These are phyloP conservation scores for Apus apus DNA, from an alignment of 2,113 vertebrate species.

Conservation along the genomic window DNA sequence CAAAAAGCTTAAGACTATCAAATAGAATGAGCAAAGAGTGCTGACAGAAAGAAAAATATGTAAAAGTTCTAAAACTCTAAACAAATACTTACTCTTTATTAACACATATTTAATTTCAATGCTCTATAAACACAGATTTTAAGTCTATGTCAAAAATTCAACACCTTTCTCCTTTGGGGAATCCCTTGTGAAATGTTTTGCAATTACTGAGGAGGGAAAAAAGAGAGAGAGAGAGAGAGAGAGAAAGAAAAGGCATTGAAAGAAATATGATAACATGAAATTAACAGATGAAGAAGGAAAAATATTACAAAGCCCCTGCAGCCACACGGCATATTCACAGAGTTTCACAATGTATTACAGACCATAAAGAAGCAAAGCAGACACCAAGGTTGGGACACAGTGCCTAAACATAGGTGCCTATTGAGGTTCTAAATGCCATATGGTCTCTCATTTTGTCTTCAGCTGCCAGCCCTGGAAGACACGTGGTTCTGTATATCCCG, in stretches of 20 bases:
- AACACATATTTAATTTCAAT: not conserved
- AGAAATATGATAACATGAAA: not conserved
- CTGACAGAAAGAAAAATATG: not conserved
- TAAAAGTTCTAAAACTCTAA: not conserved
- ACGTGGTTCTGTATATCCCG: not conserved
- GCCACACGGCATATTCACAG: not conserved
- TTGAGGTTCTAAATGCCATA: not conserved
- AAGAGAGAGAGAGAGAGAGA: rapidly evolving
- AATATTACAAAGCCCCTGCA: not conserved
- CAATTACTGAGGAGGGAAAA: not conserved
- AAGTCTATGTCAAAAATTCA: not conserved
- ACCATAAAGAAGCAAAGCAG: not conserved
- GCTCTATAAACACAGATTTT: not conserved
- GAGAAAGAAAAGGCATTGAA: not conserved
- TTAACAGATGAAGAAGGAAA: not conserved
- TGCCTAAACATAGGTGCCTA: not conserved
- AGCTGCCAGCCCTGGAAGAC: not conserved
- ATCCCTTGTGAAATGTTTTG: not conserved
- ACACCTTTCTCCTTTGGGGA: not conserved
- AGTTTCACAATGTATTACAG: not conserved
- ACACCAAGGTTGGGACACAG: not conserved
- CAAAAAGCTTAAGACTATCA: not conserved
- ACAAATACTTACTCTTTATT: not conserved
- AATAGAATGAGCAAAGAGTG: not conserved
- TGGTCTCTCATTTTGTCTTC: not conserved